Evolutionary conservation across 1,140 invertebrate genomes (phyloP).

Genomic region (Agrypnia vestita): DNA sequence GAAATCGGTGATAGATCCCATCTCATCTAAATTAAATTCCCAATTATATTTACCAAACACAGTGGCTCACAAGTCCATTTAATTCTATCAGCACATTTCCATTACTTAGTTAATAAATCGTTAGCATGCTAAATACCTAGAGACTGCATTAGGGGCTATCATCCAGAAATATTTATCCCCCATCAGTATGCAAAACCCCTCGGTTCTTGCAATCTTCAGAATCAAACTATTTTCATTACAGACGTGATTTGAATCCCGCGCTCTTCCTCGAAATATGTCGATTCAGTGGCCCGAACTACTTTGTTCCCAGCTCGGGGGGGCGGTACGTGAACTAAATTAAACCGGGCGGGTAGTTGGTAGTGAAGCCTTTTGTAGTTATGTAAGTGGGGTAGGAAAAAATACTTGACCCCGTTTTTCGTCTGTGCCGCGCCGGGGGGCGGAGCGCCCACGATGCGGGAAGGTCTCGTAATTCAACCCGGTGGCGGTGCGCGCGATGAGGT

Average conservation of each 20-base stretch:
- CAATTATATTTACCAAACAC: too few relatives aligned
- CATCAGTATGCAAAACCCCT: not conserved
- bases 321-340: slow-evolving; percentile 28
- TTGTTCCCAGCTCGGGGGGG: slow-evolving; percentile 1
- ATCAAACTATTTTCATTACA: slow-evolving; percentile 42
- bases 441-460: too few relatives aligned
- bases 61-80: too few relatives aligned
- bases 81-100: too few relatives aligned
- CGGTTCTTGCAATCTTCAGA: slow-evolving; percentile 20
- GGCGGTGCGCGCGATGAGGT: too few relatives aligned
- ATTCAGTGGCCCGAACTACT: not conserved
- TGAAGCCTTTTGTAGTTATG: slow-evolving; percentile 29
- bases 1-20: too few relatives aligned
- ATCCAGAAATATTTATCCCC: not conserved
- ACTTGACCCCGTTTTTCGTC: slow-evolving; percentile 40
- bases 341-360: not conserved
- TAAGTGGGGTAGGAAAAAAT: slow-evolving; percentile 40
- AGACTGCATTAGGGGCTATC: too few relatives aligned
- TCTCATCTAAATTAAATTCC: too few relatives aligned
- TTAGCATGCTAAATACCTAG: too few relatives aligned
- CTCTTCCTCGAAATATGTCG: not conserved
- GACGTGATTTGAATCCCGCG: slow-evolving; percentile 21
- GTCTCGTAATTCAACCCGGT: too few relatives aligned
- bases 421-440: not conserved
- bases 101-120: too few relatives aligned